These are phyloP conservation scores for Columba livia DNA, from an alignment of 2,113 vertebrate species.

Conservation along the genomic window DNA sequence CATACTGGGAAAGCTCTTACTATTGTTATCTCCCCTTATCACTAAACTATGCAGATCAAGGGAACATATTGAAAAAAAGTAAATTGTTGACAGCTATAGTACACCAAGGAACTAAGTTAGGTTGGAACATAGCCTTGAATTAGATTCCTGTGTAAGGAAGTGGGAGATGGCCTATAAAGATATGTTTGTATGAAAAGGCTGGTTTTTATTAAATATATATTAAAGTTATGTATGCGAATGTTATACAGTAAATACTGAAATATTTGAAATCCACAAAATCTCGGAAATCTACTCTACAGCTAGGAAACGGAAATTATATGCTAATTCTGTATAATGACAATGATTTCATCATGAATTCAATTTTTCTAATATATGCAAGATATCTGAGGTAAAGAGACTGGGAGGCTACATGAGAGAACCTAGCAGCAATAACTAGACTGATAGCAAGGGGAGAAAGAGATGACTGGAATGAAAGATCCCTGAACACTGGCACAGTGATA, in stretches of 20 bases:
- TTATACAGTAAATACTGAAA: neutral
- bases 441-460: neutral
- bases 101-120: neutral
- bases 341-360: neutral
- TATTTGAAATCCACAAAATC: neutral
- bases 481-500: neutral
- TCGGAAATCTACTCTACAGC: neutral
- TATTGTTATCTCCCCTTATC: neutral
- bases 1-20: neutral
- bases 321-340: neutral
- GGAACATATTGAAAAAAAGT: neutral
- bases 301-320: neutral
- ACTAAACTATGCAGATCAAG: neutral
- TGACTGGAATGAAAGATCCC: neutral
- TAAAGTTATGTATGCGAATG: neutral
- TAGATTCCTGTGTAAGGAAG: neutral
- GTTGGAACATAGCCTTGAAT: neutral
- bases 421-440: neutral
- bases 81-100: neutral
- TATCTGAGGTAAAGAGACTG: neutral
- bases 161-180: neutral
- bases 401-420: accelerated
- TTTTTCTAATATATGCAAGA: neutral
- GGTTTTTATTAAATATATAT: neutral
- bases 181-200: neutral